Evolutionary conservation across 2,113 vertebrate genomes (phyloP), one percentile per base, ranked within the genome.

Genomic region (Microtus pennsylvanicus): DNA sequence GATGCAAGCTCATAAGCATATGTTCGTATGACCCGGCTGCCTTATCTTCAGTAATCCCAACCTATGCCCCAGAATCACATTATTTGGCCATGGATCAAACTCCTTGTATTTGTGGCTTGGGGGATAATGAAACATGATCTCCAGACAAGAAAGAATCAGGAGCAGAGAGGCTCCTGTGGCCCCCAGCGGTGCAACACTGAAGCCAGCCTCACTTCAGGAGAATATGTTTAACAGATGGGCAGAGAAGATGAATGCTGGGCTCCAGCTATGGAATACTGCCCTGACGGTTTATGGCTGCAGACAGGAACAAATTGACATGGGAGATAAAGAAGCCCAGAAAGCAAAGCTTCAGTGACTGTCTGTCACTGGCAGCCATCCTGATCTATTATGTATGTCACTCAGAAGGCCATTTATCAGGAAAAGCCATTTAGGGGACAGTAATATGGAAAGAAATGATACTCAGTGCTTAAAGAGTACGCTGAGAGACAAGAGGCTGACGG

Each of bases 41-140:
- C 6, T 35, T 89, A 98, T 95, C 96, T 97, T 76, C 96, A 89
- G 78, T 94, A 96, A 98, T 98, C 97, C 98, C 97, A 93, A 97
- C 96, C 97, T 97, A 80, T 96, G 97, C 93, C 98, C 97, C 87
- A 72, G 92, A 97, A 97, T 91, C 24, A 4, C 65, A 67, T 93
- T 83, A 96, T 97, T 94, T 98, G 93, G 97, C 97, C 16, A 1
- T 28, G 93, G 96, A 91, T 90, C 95, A 97, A 95, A 96, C 78
- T 45, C 94, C 96, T 80, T 47, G 76, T 90, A 69, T 95, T 97
- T 92, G 89, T 98, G 96, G 95, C 97, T 97, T 72, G 61, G 95
- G 76, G 95, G 91, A 75, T 63, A 91, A 96, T 95, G 92, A 97
- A 96, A 93, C 61, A 61, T 88, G 94, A 83, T 96, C 90, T 97